Base-by-base conservation (phyloP, 2,888 invertebrate genomes). In the Sesamia inferens region DNA sequence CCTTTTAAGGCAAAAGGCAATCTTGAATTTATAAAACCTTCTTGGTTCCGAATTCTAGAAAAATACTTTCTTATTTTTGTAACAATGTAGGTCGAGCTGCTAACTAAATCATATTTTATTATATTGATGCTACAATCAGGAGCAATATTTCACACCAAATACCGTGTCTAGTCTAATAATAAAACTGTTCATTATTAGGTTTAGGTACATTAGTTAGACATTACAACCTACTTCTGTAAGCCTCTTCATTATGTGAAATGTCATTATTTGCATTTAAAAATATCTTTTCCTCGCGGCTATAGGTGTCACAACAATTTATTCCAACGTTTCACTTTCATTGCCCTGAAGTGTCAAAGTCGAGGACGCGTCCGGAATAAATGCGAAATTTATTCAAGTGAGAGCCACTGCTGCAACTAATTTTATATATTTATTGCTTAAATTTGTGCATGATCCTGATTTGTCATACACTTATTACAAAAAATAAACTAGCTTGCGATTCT, bases 331-430 rank as follows among this genome's bases (percentile, higher is more conserved):
- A 81, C 65, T 85, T 79, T 79, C 78, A 82, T 81, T 72, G 76
- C 70, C 10, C 65, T 57, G 24, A 69, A 77, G 71, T 68, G 65
- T 55, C 59, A 51, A n/a, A 59, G 63, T 65, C 42, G n/a, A 61
- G 54, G 54, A 57, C 70, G 68, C 71, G 65, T n/a, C n/a, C 59
- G n/a, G 70, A 75, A 89, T 87, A 88, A 89, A 91, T 86, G 88
- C 73, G 80, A 88, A 88, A 90, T 89, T 89, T 90, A 92, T 91
- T 90, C 89, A 90, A 87, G 31, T 55, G 70, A 44, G 8, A 47
- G 82, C 86, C 83, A 85, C 85, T 83, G 77, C 72, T 86, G 86
- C 86, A 87, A 82, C 88, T 11, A 88, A 90, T 82, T 90, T 89
- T 77, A 70, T 81, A 81, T 85, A 89, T 90, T 89, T 89, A 88